Evolutionary conservation across 2,113 vertebrate genomes (phyloP).

Genomic region (Mionectes macconnelli): DNA sequence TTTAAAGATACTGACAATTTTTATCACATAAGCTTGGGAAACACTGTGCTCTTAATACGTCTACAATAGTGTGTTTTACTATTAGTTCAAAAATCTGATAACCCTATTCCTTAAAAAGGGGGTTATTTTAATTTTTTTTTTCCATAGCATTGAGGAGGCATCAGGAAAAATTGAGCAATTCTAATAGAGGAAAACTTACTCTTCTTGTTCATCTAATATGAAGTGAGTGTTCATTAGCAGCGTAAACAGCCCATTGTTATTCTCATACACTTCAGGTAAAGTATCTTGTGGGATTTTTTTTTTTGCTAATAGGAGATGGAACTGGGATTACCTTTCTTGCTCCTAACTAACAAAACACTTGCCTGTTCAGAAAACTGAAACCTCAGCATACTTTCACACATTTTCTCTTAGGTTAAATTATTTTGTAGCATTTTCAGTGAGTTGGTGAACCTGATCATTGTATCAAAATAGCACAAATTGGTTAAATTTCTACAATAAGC

Average conservation of each 20-base stretch:
- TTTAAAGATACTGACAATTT: not conserved
- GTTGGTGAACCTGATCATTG: not conserved
- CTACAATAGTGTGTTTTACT: not conserved
- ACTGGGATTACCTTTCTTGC: not conserved
- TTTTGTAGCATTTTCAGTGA: not conserved
- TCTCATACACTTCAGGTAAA: not conserved
- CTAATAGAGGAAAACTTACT: not conserved
- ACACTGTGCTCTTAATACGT: not conserved
- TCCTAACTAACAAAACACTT: not conserved
- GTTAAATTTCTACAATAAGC: not conserved
- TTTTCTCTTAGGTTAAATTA: not conserved
- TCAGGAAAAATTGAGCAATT: not conserved
- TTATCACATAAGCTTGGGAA: not conserved
- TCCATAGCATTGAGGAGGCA: not conserved
- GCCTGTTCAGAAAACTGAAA: not conserved
- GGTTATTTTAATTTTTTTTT: not conserved
- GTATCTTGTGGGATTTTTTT: fast-evolving
- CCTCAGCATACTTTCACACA: not conserved
- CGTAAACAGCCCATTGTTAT: not conserved
- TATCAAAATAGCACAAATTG: not conserved
- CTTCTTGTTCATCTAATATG: not conserved
- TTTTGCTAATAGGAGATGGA: not conserved
- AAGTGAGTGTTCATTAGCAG: not conserved
- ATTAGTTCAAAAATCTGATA: not conserved
- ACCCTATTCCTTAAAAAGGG: not conserved